Percentiles rank a stretch among this genome's conserved stretches.
Evolutionary conservation across 2,797 vertebrate species (phyloP).

Genomic region (Brachyalestes nurse): DNA sequence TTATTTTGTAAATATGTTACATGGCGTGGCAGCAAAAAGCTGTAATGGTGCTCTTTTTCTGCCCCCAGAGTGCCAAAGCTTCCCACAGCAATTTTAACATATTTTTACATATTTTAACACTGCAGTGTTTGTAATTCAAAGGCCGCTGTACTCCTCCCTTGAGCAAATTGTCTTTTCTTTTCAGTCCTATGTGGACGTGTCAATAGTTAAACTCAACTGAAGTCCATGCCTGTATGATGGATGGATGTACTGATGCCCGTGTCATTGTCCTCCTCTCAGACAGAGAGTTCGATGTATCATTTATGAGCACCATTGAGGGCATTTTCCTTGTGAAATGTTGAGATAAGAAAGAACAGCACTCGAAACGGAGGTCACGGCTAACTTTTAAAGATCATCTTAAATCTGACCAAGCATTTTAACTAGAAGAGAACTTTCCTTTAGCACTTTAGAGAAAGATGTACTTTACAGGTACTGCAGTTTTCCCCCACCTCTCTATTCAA

Average conservation of each 20-base stretch:
- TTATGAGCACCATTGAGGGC: slow-evolving; percentile 29
- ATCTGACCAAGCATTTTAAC: slow-evolving; percentile 8
- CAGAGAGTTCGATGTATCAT: slow-evolving; percentile 44
- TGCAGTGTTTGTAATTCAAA: not conserved
- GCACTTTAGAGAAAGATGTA: not conserved
- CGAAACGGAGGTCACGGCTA: slow-evolving; percentile 15
- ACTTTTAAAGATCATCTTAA: slow-evolving; percentile 7
- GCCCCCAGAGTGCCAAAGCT: too few species aligned
- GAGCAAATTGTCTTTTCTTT: not conserved
- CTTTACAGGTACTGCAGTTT: not conserved
- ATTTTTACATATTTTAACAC: not conserved
- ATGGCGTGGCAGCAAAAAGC: not conserved
- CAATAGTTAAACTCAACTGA: slow-evolving; percentile 31
- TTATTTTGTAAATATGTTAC: not conserved
- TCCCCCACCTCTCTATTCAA: not conserved
- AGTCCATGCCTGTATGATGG: slow-evolving; percentile 26
- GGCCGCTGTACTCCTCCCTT: not conserved
- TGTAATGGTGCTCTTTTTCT: not conserved
- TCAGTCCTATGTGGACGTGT: not conserved
- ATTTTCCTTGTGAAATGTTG: slow-evolving; percentile 33
- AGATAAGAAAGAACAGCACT: slow-evolving; percentile 42
- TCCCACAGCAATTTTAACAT: not conserved
- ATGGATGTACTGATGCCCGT: slow-evolving; percentile 11
- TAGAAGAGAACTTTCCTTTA: not conserved
- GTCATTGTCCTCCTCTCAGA: slow-evolving; percentile 41